Evolutionary conservation across 2,113 vertebrate genomes (phyloP).

Genomic region (Periophthalmus modestus): DNA sequence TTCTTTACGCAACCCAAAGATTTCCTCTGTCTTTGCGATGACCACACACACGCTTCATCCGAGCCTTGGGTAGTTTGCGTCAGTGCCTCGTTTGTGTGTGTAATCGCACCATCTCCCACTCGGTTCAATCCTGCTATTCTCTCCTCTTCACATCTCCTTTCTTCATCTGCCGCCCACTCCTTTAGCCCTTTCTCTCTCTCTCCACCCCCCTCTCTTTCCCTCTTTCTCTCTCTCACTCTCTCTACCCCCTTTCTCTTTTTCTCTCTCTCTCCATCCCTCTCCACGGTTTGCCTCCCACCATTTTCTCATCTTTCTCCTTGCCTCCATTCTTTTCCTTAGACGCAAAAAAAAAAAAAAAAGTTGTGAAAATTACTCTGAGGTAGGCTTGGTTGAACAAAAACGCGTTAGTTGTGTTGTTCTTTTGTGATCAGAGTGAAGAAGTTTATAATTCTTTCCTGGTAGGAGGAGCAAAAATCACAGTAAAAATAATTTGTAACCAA

Average conservation of each 20-base stretch:
- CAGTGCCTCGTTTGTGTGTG: conserved; percentile 68
- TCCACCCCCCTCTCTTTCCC: conserved; percentile 39
- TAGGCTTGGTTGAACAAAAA: background rate
- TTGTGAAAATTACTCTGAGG: conserved; percentile 12
- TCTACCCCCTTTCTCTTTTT: too few relatives aligned
- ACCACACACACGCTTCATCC: conserved; percentile 51
- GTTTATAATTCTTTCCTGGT: background rate
- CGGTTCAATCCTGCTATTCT: conserved; percentile 67
- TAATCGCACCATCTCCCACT: conserved; percentile 72
- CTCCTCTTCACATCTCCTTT: conserved; percentile 65
- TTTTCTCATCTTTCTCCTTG: conserved; percentile 36
- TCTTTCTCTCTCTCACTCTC: too few relatives aligned
- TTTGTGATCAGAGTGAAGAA: background rate
- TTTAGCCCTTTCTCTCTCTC: background rate
- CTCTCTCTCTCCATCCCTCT: conserved; percentile 23
- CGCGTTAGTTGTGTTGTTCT: background rate
- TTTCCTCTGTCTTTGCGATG: conserved; percentile 18
- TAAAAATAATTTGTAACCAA: too few relatives aligned
- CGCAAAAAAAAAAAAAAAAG: conserved; percentile 29
- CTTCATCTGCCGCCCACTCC: background rate
- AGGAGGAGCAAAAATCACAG: background rate
- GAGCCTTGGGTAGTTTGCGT: conserved; percentile 60
- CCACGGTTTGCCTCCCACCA: conserved; percentile 42
- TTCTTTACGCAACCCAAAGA: conserved; percentile 43
- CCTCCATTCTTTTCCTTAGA: conserved; percentile 17